Percentiles rank a stretch among this genome's conserved stretches.
Conservation (phyloP, 2,888 invertebrate species). For the Acrobasis repandana region DNA sequence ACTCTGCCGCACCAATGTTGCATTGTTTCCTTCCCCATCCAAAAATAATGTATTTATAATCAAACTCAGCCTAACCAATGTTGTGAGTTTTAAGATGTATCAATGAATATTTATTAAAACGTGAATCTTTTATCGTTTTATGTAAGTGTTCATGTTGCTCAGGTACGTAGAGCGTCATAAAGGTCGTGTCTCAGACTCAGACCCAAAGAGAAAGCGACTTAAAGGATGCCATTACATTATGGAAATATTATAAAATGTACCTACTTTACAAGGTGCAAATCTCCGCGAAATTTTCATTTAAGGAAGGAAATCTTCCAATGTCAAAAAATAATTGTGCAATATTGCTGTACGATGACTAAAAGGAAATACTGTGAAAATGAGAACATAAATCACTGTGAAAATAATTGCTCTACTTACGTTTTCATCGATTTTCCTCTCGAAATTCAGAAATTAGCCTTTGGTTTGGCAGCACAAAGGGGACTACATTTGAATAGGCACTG, state of each 20-base stretch:
- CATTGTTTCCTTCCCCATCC: not conserved
- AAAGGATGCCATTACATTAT: conserved; percentile 31
- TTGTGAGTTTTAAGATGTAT: not conserved
- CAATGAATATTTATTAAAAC: not conserved
- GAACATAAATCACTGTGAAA: conserved; percentile 30
- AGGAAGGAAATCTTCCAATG: conserved; percentile 19
- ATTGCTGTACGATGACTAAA: conserved; percentile 27
- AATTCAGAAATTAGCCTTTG: conserved; percentile 62
- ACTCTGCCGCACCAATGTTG: conserved; percentile 11
- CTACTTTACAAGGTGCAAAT: too few species aligned
- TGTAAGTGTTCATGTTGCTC: conserved; percentile 1
- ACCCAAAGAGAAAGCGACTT: conserved; percentile 40
- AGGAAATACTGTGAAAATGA: conserved; percentile 33
- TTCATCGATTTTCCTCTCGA: conserved; percentile 78
- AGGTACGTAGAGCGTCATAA: conserved; percentile 21
- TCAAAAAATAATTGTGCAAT: conserved; percentile 59
- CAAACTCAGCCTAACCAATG: not conserved
- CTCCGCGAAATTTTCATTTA: not conserved
- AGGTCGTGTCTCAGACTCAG: conserved; percentile 27
- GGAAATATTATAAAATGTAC: too few species aligned
- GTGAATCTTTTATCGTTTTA: not conserved
- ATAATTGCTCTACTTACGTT: conserved; percentile 61
- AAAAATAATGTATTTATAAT: not conserved
- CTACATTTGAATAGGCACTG: conserved; percentile 81
- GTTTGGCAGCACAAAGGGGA: conserved; percentile 67